Evolutionary conservation across 2,113 vertebrate species (phyloP).

Genomic region (Stomatorhinus ivindoensis): DNA sequence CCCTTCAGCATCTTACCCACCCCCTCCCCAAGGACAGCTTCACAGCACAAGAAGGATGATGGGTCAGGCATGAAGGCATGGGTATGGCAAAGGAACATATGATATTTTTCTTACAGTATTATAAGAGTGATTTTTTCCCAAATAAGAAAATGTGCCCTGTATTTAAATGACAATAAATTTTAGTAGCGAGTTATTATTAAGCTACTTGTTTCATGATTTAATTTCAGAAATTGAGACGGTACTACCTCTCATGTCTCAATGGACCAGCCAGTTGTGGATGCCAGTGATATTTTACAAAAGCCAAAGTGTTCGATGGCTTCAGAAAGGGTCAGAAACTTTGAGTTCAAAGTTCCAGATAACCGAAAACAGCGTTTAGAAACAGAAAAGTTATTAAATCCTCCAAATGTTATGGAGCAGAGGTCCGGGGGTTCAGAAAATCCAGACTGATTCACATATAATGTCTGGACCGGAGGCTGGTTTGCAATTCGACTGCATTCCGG

Average conservation of each 20-base stretch:
- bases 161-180: neutral
- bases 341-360: neutral
- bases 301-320: neutral
- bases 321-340: neutral
- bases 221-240: neutral
- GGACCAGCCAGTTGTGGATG: neutral
- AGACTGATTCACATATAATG: neutral
- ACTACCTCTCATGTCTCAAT: neutral
- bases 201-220: neutral
- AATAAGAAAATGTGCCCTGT: neutral
- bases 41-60: neutral
- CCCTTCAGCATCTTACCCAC: neutral
- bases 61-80: neutral
- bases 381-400: neutral
- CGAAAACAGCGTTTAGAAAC: neutral
- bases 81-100: neutral
- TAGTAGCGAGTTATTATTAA: neutral
- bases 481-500: neutral
- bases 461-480: neutral
- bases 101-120: constrained; percentile 4
- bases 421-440: neutral
- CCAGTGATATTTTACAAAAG: neutral
- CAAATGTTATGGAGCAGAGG: neutral
- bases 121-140: neutral
- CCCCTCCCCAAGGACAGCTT: neutral